Conservation (phyloP, 2,797 vertebrate species). For the Falco concolor region DNA sequence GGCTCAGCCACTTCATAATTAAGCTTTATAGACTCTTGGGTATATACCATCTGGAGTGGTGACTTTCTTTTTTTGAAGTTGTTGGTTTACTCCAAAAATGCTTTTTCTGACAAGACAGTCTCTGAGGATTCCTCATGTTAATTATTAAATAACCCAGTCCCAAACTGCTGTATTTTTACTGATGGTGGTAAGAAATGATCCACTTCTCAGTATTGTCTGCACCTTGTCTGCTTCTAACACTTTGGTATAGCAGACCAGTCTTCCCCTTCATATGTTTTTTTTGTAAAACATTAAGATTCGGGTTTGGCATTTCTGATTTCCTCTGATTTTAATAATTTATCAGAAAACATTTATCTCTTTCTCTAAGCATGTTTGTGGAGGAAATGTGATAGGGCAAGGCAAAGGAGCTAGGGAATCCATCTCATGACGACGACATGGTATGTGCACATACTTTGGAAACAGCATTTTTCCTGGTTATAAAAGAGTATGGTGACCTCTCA, state of each 20-base stretch:
- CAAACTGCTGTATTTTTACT: background rate
- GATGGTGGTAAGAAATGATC: background rate
- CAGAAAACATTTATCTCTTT: background rate
- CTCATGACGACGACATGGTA: background rate
- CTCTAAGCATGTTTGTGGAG: background rate
- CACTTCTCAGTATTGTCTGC: background rate
- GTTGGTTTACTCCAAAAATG: background rate
- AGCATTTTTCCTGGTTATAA: background rate
- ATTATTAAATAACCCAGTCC: background rate
- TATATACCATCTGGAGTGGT: background rate
- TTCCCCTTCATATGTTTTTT: background rate
- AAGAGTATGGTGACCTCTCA: background rate
- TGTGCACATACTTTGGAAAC: background rate
- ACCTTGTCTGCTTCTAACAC: background rate
- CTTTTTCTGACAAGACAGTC: background rate
- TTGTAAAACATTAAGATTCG: background rate
- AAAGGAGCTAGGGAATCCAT: background rate
- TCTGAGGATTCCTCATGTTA: background rate
- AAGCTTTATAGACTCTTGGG: background rate
- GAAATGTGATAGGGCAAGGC: background rate
- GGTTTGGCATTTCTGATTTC: background rate
- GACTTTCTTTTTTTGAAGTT: background rate
- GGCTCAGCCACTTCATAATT: background rate
- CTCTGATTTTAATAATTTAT: background rate
- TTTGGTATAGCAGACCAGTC: background rate